Evolutionary conservation across 2,797 vertebrate species (phyloP), one percentile per base, ranked within the genome.

Genomic region (Eutrigla gurnardus): DNA sequence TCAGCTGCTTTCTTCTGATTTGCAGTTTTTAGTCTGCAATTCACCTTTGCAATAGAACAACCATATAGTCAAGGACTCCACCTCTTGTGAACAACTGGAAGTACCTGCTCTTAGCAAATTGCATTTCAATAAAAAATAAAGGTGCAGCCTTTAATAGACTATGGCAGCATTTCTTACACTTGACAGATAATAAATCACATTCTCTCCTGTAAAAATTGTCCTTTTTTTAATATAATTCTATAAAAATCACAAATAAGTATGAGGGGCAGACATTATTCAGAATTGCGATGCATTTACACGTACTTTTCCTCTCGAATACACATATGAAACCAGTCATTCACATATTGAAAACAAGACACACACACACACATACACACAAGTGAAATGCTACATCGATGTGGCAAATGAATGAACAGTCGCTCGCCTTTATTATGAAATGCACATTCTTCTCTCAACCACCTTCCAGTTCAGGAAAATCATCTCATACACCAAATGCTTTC

Each of bases 101-200:
- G 6, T 25, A 18, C 50, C 32, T 59, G 32, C 45, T 45, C 3
- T 49, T 33, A 4, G 42, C 13, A 35, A 64, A 33, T 7, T 33
- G 10, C 5, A 65, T 47, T 33, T 65, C 10, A 39, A n/a, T 35
- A 33, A 4, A 55, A 10, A 37, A 13, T 47, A 18, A 39, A 52
- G 36, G 57, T 6, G 39, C 0, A 2, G 1, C 3, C 33, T 55
- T 33, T 14, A 17, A 50, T 7, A 53, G 4, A n/a, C 6, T 4
- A 50, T 10, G 7, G 17, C 35, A 42, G 45, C 12, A 15, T 35
- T 5, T 60, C 2, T 45, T 25, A 14, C 32, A 47, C 35, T 39
- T 12, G 7, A 49, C 32, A 10, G 0, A 49, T 11, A 40, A 32
- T 0, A 2, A 40, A 15, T 3, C 12, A 0, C 0, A 39, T 8